A percentile compares a stretch with the other conserved stretches of the same genome.
Conservation (phyloP, 2,113 vertebrate genomes). For the Gallinago jamesoni region DNA sequence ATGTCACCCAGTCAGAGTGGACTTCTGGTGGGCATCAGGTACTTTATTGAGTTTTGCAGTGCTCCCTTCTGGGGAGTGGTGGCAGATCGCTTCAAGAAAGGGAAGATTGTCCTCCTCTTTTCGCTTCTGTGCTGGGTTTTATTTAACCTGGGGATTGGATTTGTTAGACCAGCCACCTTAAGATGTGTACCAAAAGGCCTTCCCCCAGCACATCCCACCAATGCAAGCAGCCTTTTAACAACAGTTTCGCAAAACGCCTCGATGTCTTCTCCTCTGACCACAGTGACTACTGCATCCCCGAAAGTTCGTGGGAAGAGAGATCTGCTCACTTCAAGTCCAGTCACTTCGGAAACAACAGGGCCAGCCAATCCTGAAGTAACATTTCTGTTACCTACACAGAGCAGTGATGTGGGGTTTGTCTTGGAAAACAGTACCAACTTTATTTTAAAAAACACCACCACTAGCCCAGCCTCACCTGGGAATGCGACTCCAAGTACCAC, state of each 20-base stretch:
- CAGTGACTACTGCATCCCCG: not conserved
- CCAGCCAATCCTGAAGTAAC: not conserved
- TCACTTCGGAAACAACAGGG: not conserved
- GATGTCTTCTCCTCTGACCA: not conserved
- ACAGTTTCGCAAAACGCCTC: conserved; percentile 16
- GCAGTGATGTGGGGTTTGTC: not conserved
- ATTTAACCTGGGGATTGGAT: conserved; percentile 94
- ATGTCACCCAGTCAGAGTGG: conserved; percentile 93
- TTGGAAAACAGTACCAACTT: conserved; percentile 14
- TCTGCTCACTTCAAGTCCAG: not conserved
- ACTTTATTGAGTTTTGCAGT: conserved; percentile 99
- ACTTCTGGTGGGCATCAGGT: conserved; percentile 92
- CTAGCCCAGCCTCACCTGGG: not conserved
- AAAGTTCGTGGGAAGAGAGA: conserved; percentile 58
- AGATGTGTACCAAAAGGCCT: conserved; percentile 78
- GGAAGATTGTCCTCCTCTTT: conserved; percentile 91
- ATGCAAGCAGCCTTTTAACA: conserved; percentile 64
- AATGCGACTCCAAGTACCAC: not conserved
- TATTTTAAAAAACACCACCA: not conserved
- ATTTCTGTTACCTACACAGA: not conserved
- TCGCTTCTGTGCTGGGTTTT: conserved; percentile 94
- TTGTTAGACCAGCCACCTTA: conserved; percentile 90
- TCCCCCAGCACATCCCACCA: conserved; percentile 68
- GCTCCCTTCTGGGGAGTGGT: conserved; percentile 98
- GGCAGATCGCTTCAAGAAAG: conserved; percentile 93